Percentiles rank a stretch among this genome's conserved stretches.
These are phyloP conservation scores for Ophion ventricosus DNA, from an alignment of 2,888 invertebrate species.

Conservation along the genomic window DNA sequence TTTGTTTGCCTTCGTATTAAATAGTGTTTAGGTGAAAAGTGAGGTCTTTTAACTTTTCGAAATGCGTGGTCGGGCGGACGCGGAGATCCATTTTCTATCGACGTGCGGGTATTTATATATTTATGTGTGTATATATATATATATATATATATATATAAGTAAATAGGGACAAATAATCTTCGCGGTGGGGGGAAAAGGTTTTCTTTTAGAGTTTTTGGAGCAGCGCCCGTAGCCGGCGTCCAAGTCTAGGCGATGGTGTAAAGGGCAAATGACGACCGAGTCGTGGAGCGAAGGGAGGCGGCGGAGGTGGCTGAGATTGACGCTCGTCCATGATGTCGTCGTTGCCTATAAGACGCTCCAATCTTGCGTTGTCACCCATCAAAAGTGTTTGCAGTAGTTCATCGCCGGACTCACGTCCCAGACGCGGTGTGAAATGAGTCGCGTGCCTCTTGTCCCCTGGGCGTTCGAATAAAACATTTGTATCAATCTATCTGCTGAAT, in stretches of 20 bases:
- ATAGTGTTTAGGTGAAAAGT: neutral
- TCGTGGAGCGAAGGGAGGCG: constrained; percentile 78
- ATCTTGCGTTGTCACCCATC: constrained; percentile 70
- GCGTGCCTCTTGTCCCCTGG: constrained; percentile 77
- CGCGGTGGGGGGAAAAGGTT: neutral
- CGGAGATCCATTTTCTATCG: neutral
- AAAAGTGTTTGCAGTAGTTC: constrained; percentile 70
- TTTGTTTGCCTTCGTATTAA: neutral
- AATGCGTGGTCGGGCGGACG: neutral
- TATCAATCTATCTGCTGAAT: neutral
- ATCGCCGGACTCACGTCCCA: constrained; percentile 79
- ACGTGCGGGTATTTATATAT: constrained; percentile 8
- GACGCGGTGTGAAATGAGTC: constrained; percentile 82
- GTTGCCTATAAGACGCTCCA: constrained; percentile 73
- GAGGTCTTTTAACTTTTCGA: neutral
- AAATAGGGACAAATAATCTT: constrained; percentile 29
- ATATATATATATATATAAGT: neutral
- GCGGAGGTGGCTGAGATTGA: constrained; percentile 63
- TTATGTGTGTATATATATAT: constrained; percentile 8
- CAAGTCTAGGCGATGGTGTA: constrained; percentile 75
- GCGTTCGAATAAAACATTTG: neutral
- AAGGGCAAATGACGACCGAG: constrained; percentile 78
- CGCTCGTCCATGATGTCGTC: constrained; percentile 77
- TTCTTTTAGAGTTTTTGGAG: constrained; percentile 66
- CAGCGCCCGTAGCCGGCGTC: constrained; percentile 72